Evolutionary conservation across 2,113 vertebrate species (phyloP).

Genomic region (Upupa epops): DNA sequence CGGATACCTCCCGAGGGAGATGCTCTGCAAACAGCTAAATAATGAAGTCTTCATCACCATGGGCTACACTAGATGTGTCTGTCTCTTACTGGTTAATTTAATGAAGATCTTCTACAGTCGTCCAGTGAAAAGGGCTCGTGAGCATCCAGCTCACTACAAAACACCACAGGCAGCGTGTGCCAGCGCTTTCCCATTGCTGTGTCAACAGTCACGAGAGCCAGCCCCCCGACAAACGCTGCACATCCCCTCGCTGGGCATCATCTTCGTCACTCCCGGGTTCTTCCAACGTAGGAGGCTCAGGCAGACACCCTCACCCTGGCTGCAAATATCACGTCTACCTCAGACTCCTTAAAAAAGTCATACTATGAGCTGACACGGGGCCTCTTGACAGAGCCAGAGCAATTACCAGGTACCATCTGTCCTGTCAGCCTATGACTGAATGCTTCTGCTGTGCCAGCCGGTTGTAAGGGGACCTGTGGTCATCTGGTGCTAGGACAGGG

Average conservation of each 20-base stretch:
- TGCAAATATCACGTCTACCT: too few relatives aligned
- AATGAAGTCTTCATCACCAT: neutral
- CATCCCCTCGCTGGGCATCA: neutral
- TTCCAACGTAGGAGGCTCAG: too few relatives aligned
- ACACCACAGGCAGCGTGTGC: neutral
- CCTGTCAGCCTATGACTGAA: too few relatives aligned
- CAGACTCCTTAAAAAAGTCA: too few relatives aligned
- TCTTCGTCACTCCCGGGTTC: neutral
- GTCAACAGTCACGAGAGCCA: neutral
- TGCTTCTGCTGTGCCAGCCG: too few relatives aligned
- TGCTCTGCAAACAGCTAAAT: neutral
- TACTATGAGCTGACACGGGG: too few relatives aligned
- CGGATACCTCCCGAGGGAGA: neutral
- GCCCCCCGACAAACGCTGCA: neutral
- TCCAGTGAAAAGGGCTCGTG: neutral
- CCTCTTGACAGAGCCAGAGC: too few relatives aligned
- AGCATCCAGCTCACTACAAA: neutral
- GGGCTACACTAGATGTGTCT: neutral
- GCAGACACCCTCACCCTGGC: too few relatives aligned
- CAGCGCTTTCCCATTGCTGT: accelerated
- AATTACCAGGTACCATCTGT: too few relatives aligned
- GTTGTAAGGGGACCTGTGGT: too few relatives aligned
- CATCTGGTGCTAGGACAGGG: too few relatives aligned
- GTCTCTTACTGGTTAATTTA: neutral
- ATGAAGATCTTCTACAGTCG: neutral